These are phyloP conservation scores for Echinometra lucunter DNA, from an alignment of 53 echinoderm and acorn worm species.

Conservation along the genomic window DNA sequence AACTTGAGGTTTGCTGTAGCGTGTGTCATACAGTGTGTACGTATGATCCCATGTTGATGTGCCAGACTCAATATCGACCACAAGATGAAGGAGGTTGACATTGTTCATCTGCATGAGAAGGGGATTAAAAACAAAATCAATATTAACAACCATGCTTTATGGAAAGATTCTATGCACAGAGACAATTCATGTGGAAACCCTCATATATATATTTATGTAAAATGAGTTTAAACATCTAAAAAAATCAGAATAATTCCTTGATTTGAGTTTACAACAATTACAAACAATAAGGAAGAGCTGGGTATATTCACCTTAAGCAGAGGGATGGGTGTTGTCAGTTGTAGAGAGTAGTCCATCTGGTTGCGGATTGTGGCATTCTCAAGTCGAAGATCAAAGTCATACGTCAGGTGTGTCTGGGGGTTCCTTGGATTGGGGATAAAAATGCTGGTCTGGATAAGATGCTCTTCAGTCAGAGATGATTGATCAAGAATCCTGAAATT, in stretches of 20 bases:
- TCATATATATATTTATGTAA: too few species aligned
- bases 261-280: too few species aligned
- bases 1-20: constrained; percentile 59
- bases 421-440: constrained; percentile 42
- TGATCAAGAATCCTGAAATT: constrained; percentile 55
- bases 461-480: not conserved
- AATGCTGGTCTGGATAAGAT: constrained; percentile 26
- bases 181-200: too few species aligned
- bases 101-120: not conserved
- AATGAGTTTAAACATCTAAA: too few species aligned
- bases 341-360: constrained; percentile 30
- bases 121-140: not conserved
- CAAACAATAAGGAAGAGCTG: too few species aligned
- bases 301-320: constrained; percentile 44
- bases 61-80: constrained; percentile 35
- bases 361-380: constrained; percentile 36
- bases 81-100: constrained; percentile 38
- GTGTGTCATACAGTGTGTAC: constrained; percentile 45
- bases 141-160: too few species aligned
- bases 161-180: too few species aligned
- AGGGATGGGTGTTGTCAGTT: constrained; percentile 50
- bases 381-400: constrained; percentile 43
- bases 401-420: not conserved
- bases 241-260: too few species aligned
- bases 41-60: not conserved